These are phyloP conservation scores for Podabrus alpinus DNA, from an alignment of 2,888 invertebrate genomes.

Conservation along the genomic window DNA sequence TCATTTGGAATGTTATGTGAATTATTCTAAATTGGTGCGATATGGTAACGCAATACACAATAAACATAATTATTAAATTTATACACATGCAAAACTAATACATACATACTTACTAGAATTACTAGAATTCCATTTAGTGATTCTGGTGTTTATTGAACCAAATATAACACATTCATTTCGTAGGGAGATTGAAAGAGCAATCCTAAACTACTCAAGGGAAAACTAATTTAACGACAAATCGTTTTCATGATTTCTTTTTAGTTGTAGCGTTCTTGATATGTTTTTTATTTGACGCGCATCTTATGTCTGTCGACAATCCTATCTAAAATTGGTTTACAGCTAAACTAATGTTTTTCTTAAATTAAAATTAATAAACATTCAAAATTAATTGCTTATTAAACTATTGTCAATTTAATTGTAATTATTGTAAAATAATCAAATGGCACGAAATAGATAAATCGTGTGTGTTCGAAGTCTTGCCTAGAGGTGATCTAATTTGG, in stretches of 20 bases:
- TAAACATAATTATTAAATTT: too few species aligned
- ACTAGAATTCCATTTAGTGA: neutral
- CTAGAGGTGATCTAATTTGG: neutral
- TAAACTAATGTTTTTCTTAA: neutral
- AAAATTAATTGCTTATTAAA: neutral
- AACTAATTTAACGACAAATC: constrained; percentile 43
- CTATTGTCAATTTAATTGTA: neutral
- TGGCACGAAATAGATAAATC: neutral
- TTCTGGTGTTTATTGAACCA: constrained; percentile 10
- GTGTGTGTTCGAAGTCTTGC: neutral
- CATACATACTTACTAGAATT: neutral
- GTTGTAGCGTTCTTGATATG: constrained; percentile 31
- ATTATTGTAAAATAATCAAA: neutral
- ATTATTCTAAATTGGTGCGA: too few species aligned
- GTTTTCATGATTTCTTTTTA: constrained; percentile 36
- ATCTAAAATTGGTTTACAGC: neutral
- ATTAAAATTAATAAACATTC: neutral
- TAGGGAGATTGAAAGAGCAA: constrained; percentile 3
- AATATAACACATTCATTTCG: constrained; percentile 10
- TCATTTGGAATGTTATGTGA: too few species aligned
- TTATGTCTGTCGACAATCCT: constrained; percentile 33
- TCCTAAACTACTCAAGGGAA: constrained; percentile 31
- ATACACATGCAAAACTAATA: neutral
- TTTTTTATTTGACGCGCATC: constrained; percentile 36
- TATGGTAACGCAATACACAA: too few species aligned